Percentiles rank a stretch among this genome's conserved stretches.
These are phyloP conservation scores for Solea senegalensis DNA, from an alignment of 2,113 vertebrate genomes.

Conservation along the genomic window DNA sequence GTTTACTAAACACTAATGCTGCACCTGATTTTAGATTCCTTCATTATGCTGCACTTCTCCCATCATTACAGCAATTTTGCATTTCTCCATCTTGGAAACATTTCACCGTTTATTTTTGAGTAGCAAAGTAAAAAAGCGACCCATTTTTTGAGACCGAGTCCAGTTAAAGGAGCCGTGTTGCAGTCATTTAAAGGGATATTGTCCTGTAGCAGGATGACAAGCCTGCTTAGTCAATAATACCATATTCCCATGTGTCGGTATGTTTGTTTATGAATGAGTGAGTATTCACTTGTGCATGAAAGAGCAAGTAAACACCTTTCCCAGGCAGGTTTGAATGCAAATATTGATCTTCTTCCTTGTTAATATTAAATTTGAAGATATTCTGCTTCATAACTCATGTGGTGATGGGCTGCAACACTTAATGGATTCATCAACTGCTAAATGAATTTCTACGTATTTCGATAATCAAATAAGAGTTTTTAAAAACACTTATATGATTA, in stretches of 20 bases:
- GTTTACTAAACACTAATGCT: neutral
- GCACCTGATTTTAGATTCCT: conserved; percentile 24
- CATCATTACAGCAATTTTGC: conserved; percentile 24
- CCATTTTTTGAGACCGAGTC: conserved; percentile 35
- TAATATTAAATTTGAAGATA: too few species aligned
- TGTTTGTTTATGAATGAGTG: conserved; percentile 13
- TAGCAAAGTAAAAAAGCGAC: conserved; percentile 30
- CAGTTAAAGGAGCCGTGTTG: conserved; percentile 21
- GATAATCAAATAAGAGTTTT: too few species aligned
- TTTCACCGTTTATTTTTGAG: conserved; percentile 35
- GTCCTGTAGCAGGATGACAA: conserved; percentile 46
- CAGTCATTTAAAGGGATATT: conserved; percentile 41
- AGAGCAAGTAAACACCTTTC: neutral
- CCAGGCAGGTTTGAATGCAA: too few species aligned
- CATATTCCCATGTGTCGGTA: neutral
- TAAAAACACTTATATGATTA: too few species aligned
- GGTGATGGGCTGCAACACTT: too few species aligned
- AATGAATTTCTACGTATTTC: too few species aligned
- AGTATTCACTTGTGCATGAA: conserved; percentile 4
- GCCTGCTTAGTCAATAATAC: conserved; percentile 28
- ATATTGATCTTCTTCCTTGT: too few species aligned
- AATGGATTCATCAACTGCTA: too few species aligned
- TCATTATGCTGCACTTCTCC: neutral
- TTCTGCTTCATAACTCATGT: too few species aligned
- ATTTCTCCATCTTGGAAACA: conserved; percentile 35